Percentiles rank a stretch among this genome's conserved stretches.
Conservation (phyloP, 2,888 invertebrate species). For the Agapetus fuscipes region DNA sequence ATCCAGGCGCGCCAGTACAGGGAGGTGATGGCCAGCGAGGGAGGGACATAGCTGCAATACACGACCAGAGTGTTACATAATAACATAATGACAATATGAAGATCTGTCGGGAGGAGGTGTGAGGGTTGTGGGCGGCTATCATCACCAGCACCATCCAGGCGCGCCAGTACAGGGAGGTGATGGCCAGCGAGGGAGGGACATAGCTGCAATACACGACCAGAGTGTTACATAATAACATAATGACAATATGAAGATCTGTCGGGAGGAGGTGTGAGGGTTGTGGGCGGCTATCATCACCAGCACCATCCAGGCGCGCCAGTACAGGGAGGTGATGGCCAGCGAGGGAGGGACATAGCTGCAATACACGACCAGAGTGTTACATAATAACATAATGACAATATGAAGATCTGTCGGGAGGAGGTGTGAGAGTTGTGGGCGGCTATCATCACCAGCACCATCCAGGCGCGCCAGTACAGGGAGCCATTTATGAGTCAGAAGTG, state of each 20-base stretch:
- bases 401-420: conserved; percentile 82
- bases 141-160: conserved; percentile 82
- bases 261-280: conserved; percentile 82
- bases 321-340: conserved; percentile 81
- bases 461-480: conserved; percentile 91
- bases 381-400: too few species aligned
- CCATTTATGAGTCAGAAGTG: conserved; percentile 86
- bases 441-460: conserved; percentile 78
- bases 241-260: conserved; percentile 80
- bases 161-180: conserved; percentile 92
- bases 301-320: conserved; percentile 92
- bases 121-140: conserved; percentile 87
- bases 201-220: conserved; percentile 39
- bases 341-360: conserved; percentile 70
- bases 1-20: conserved; percentile 94
- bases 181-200: conserved; percentile 79
- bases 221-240: not conserved
- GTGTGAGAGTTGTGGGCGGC: conserved; percentile 86
- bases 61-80: not conserved
- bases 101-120: conserved; percentile 73
- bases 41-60: conserved; percentile 58
- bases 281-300: conserved; percentile 84
- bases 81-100: too few species aligned
- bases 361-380: not conserved
- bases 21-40: conserved; percentile 81